phyloP scores from a whole-genome alignment of 1,140 invertebrate species.

The Atta texana region DNA sequence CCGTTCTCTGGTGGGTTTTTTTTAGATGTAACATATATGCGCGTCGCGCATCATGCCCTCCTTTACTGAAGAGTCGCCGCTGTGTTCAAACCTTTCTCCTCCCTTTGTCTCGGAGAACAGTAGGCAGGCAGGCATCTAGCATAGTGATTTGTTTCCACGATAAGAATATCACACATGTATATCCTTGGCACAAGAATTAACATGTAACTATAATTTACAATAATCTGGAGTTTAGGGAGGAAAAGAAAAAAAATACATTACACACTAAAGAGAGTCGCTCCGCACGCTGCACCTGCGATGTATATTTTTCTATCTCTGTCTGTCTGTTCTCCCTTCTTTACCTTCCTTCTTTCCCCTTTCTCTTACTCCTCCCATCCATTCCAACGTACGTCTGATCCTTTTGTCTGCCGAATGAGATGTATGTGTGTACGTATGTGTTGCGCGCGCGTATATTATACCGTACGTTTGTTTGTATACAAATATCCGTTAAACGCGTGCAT shows the following conservation, averaged over 20 bases:
- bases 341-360: neutral
- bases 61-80: constrained; percentile 1
- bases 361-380: constrained; percentile 21
- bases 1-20: neutral
- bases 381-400: constrained; percentile 56
- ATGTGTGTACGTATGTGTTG: neutral
- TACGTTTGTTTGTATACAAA: constrained; percentile 50
- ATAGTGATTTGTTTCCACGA: constrained; percentile 8
- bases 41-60: neutral
- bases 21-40: neutral
- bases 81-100: neutral
- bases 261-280: constrained; percentile 28
- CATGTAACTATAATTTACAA: neutral
- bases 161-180: constrained; percentile 3
- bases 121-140: neutral
- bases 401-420: constrained; percentile 42
- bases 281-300: constrained; percentile 48
- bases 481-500: constrained; percentile 50
- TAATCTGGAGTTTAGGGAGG: neutral
- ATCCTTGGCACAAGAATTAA: constrained; percentile 18
- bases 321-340: too few species aligned
- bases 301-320: constrained; percentile 38
- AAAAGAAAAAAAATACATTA: neutral
- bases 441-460: neutral
- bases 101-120: constrained; percentile 38